phyloP scores from a whole-genome alignment of 1,140 invertebrate genomes.

The Anoplolepis gracilipes region DNA sequence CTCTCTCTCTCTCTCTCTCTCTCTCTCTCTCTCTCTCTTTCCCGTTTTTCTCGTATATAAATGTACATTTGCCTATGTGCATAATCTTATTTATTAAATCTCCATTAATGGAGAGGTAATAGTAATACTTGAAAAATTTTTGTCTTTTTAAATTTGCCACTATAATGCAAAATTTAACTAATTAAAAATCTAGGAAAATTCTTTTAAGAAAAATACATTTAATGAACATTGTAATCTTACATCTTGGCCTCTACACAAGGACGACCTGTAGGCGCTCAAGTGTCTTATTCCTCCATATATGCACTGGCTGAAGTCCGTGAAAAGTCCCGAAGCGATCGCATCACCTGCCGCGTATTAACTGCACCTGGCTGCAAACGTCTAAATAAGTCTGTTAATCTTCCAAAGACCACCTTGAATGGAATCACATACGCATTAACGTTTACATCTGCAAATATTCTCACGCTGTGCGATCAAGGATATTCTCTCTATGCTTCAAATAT shows the following conservation, averaged over 20 bases:
- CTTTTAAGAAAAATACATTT: conserved; percentile 7
- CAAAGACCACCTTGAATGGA: conserved; percentile 22
- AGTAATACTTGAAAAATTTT: too few relatives aligned
- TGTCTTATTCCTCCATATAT: conserved; percentile 9
- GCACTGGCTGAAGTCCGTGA: conserved; percentile 17
- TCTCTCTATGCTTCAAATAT: not conserved
- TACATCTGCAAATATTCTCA: conserved; percentile 51
- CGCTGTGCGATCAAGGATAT: not conserved
- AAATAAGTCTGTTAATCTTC: conserved; percentile 48
- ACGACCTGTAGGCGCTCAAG: conserved; percentile 36
- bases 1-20: too few relatives aligned
- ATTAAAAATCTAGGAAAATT: not conserved
- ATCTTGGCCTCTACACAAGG: conserved; percentile 26
- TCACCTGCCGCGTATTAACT: conserved; percentile 50
- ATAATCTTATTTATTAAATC: not conserved
- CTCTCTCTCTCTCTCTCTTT: too few relatives aligned
- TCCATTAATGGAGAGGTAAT: not conserved
- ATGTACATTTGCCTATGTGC: not conserved
- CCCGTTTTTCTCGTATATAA: too few relatives aligned
- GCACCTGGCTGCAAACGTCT: conserved; percentile 56
- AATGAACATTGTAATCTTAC: conserved; percentile 5
- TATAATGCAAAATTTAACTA: not conserved
- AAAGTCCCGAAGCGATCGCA: conserved; percentile 54
- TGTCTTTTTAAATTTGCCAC: too few relatives aligned
- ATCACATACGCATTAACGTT: conserved; percentile 32